Percentiles rank a stretch among this genome's conserved stretches.
Evolutionary conservation across 2,113 vertebrate genomes (phyloP).

Genomic region (Climacteris rufus): DNA sequence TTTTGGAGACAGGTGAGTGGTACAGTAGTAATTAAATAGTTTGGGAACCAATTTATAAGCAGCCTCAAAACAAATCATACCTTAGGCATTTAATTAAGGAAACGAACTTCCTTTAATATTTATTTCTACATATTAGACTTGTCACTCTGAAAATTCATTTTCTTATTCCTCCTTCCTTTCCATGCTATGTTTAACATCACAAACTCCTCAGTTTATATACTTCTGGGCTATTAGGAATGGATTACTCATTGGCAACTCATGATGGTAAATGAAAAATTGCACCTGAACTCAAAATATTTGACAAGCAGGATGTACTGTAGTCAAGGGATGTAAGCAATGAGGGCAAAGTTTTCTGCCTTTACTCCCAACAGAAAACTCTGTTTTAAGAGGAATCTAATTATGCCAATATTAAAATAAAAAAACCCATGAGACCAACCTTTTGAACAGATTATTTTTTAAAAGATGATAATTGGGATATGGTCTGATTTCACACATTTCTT

Average conservation of each 20-base stretch:
- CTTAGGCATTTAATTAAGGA: constrained; percentile 46
- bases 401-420: constrained; percentile 4
- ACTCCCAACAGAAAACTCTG: neutral
- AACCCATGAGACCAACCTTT: neutral
- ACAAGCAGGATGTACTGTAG: neutral
- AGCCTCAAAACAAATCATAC: constrained; percentile 25
- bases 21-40: constrained; percentile 43
- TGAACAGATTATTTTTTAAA: neutral
- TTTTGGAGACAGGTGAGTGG: constrained; percentile 4
- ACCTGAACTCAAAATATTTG: neutral
- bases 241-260: neutral
- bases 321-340: neutral
- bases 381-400: constrained; percentile 16
- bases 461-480: neutral
- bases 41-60: constrained; percentile 30
- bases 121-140: neutral
- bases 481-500: neutral
- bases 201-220: neutral
- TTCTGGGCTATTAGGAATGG: neutral
- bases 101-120: constrained; percentile 25
- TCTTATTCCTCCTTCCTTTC: constrained; percentile 7
- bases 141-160: neutral
- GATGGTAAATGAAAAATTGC: neutral
- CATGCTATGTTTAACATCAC: neutral
- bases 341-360: neutral